phyloP scores from a whole-genome alignment of 2,888 invertebrate species.

The Drosophila paramelanica region DNA sequence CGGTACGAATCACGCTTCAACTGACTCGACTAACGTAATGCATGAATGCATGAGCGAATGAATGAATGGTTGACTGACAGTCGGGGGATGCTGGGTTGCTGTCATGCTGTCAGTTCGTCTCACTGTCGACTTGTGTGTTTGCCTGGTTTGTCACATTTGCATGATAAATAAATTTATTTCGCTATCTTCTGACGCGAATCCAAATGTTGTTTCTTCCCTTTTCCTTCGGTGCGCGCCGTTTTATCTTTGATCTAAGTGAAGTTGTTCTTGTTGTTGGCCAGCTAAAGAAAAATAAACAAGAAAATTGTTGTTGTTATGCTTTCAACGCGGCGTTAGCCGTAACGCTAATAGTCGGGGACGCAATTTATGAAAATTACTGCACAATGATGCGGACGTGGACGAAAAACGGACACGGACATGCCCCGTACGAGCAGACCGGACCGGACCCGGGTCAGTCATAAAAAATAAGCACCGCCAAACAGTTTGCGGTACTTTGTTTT shows the following conservation, averaged over 20 bases:
- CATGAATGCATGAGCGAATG: conserved; percentile 42
- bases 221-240: conserved; percentile 11
- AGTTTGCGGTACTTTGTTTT: conserved; percentile 45
- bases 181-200: conserved; percentile 45
- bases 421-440: conserved; percentile 8
- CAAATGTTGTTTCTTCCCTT: conserved; percentile 20
- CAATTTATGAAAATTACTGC: conserved; percentile 81
- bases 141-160: conserved; percentile 65
- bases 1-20: conserved; percentile 66
- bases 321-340: conserved; percentile 72
- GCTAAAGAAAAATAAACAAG: conserved; percentile 17
- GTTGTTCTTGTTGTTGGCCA: conserved; percentile 28
- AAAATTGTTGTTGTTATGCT: conserved; percentile 57
- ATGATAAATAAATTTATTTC: conserved; percentile 71
- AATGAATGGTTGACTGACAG: conserved; percentile 31
- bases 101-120: conserved; percentile 37
- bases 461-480: conserved; percentile 60
- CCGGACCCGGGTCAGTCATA: conserved; percentile 53
- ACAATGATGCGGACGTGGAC: conserved; percentile 68
- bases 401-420: conserved; percentile 44
- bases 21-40: conserved; percentile 49
- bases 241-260: conserved; percentile 45
- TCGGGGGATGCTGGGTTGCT: conserved; percentile 30
- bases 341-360: conserved; percentile 76
- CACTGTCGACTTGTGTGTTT: conserved; percentile 28